Percentiles rank a stretch among this genome's conserved stretches.
These are phyloP conservation scores for Julus scandinavius DNA, from an alignment of 2,888 invertebrate genomes.

Conservation along the genomic window DNA sequence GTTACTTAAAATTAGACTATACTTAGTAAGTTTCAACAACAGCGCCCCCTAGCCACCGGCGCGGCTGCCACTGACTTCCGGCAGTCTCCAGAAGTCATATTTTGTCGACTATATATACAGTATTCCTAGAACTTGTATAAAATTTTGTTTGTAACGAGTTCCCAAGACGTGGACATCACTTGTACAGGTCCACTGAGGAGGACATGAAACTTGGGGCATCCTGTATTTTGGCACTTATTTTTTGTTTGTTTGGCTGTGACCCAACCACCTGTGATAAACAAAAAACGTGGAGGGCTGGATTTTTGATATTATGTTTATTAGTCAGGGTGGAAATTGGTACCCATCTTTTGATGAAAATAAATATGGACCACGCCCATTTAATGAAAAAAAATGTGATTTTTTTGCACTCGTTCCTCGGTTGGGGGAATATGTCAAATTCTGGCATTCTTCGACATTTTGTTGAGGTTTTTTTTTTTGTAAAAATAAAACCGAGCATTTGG, in stretches of 20 bases:
- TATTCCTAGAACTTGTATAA: no score
- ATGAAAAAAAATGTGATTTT: neutral
- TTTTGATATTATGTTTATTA: slow-evolving; percentile 30
- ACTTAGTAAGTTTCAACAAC: no score
- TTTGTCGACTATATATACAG: no score
- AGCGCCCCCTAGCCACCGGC: no score
- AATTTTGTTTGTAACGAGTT: no score
- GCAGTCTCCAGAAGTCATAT: no score
- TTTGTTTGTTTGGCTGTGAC: neutral
- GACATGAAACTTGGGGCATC: neutral
- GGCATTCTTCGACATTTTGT: neutral
- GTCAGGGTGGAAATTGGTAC: slow-evolving; percentile 24
- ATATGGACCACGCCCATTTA: slow-evolving; percentile 20
- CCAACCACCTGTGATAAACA: slow-evolving; percentile 30
- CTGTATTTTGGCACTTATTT: neutral
- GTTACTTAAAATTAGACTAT: no score
- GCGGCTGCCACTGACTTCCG: no score
- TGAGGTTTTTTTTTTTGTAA: neutral
- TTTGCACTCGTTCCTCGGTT: neutral
- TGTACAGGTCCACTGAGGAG: neutral
- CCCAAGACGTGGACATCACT: neutral
- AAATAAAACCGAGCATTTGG: no score
- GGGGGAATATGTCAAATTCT: neutral
- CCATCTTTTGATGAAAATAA: slow-evolving; percentile 30
- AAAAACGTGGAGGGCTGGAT: neutral